Conservation (phyloP, 2,797 vertebrate species). For the Pipistrellus pygmaeus region DNA sequence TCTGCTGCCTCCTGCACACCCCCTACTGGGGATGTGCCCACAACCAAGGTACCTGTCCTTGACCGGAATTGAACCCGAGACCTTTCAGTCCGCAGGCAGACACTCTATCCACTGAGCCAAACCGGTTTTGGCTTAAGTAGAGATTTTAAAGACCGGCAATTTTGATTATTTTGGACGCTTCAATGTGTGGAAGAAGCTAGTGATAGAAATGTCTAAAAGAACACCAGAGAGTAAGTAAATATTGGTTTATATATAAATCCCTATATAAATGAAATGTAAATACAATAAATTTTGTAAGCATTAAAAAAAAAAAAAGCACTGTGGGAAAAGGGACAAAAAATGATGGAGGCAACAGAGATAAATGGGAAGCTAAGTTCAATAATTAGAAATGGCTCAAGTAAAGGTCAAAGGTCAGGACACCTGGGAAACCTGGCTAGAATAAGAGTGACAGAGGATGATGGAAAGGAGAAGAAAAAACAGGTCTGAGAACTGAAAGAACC, state of each 20-base stretch:
- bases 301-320: background rate
- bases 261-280: background rate
- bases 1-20: too few relatives aligned
- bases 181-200: background rate
- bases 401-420: background rate
- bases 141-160: background rate
- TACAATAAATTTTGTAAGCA: slow-evolving; percentile 9
- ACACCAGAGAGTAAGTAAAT: background rate
- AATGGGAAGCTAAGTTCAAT: background rate
- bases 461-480: background rate
- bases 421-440: background rate
- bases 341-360: background rate
- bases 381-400: background rate
- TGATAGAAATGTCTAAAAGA: slow-evolving; percentile 31
- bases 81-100: too few relatives aligned
- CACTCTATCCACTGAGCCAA: too few relatives aligned
- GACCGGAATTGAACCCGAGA: too few relatives aligned
- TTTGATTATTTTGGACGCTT: slow-evolving; percentile 20
- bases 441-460: background rate
- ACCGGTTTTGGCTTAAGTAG: background rate
- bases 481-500: slow-evolving; percentile 10
- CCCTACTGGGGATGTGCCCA: too few relatives aligned
- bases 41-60: too few relatives aligned
- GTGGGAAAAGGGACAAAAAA: background rate
- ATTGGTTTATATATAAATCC: background rate